These are phyloP conservation scores for Cyaniris semiargus DNA, from an alignment of 2,888 invertebrate genomes.

Conservation along the genomic window DNA sequence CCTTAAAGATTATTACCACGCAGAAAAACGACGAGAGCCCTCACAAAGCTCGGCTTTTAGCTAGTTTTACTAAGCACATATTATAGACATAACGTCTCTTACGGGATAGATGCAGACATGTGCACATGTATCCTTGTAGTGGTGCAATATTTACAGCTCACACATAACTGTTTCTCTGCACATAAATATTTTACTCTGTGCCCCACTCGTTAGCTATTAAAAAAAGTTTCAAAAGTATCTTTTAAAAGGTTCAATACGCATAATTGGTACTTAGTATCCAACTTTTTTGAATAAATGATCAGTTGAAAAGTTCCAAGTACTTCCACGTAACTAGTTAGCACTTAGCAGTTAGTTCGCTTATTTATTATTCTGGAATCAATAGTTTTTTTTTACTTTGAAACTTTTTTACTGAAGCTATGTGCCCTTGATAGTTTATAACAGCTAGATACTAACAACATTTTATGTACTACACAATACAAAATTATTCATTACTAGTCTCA, in stretches of 20 bases:
- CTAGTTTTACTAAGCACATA: too few relatives aligned
- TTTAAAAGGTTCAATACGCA: neutral
- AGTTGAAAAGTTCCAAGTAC: neutral
- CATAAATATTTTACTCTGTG: neutral
- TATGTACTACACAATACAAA: neutral
- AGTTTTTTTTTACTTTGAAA: neutral
- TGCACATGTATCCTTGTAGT: too few relatives aligned
- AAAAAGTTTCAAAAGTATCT: neutral
- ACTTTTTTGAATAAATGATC: constrained; percentile 21
- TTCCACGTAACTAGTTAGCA: neutral
- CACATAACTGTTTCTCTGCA: neutral
- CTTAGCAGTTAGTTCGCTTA: neutral
- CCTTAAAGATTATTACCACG: too few relatives aligned
- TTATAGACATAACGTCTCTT: too few relatives aligned
- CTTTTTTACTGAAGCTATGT: neutral
- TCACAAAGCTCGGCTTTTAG: too few relatives aligned
- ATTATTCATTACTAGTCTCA: neutral
- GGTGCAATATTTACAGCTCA: too few relatives aligned
- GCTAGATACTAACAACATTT: neutral
- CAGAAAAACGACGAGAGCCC: too few relatives aligned
- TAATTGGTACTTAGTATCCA: neutral
- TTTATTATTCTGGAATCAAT: constrained; percentile 9
- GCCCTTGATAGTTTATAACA: neutral
- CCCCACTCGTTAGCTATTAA: neutral
- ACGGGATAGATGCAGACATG: too few relatives aligned